Conservation (phyloP, 2,113 vertebrate species). For the Nanorana parkeri region DNA sequence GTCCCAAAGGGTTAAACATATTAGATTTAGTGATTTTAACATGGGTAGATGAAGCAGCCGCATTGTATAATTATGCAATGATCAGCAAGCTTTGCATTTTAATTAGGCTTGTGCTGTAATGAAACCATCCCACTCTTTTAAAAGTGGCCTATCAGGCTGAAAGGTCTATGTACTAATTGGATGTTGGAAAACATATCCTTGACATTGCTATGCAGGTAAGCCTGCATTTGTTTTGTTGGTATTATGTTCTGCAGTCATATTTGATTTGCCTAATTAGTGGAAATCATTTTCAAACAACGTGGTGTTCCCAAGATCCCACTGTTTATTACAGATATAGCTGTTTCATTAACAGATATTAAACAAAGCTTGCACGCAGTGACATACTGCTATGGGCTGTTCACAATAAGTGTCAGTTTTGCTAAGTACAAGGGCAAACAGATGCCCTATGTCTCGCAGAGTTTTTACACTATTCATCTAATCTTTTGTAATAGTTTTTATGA, state of each 20-base stretch:
- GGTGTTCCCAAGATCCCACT: conserved; percentile 69
- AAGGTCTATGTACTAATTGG: conserved; percentile 76
- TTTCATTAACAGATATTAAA: conserved; percentile 71
- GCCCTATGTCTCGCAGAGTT: background rate
- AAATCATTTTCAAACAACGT: conserved; percentile 75
- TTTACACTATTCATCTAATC: background rate
- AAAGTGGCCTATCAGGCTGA: conserved; percentile 63
- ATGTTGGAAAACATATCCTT: conserved; percentile 73
- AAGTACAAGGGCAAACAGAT: conserved; percentile 54
- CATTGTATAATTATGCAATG: conserved; percentile 77
- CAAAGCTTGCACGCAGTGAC: conserved; percentile 64
- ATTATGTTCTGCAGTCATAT: conserved; percentile 67
- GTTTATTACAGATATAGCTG: conserved; percentile 64
- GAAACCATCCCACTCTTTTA: conserved; percentile 66
- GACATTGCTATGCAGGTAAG: conserved; percentile 68
- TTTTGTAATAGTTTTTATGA: background rate
- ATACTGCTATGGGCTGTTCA: conserved; percentile 55
- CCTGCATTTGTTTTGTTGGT: conserved; percentile 63
- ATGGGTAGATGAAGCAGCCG: conserved; percentile 65
- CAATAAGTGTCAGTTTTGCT: conserved; percentile 58
- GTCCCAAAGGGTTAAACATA: conserved; percentile 61
- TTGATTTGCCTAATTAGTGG: conserved; percentile 78
- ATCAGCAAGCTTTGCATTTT: conserved; percentile 81
- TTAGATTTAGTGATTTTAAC: conserved; percentile 59
- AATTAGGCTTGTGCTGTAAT: conserved; percentile 75